These are phyloP conservation scores for Barypeithes pellucidus DNA, from an alignment of 2,888 invertebrate genomes.

Conservation along the genomic window DNA sequence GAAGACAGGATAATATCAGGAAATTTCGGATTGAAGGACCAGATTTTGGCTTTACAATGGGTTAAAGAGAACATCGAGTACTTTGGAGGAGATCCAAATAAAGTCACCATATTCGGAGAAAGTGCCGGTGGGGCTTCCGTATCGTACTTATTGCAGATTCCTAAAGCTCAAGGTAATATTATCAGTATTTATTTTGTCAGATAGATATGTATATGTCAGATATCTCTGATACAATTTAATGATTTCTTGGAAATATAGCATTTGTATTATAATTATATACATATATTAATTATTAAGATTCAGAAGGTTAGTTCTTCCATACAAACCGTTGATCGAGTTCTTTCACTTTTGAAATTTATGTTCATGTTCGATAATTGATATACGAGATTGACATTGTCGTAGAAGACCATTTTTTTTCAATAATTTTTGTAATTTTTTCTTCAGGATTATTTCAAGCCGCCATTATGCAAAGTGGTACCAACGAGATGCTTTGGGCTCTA, in stretches of 20 bases:
- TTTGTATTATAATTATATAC: too few species aligned
- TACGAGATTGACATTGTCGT: too few species aligned
- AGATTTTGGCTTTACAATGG: constrained; percentile 45
- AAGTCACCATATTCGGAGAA: constrained; percentile 47
- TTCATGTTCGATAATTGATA: too few species aligned
- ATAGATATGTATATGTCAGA: too few species aligned
- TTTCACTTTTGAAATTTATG: too few species aligned
- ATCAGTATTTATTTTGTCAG: too few species aligned
- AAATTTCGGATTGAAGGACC: constrained; percentile 47
- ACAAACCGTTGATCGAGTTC: too few species aligned
- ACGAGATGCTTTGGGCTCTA: constrained; percentile 37
- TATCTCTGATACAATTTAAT: too few species aligned
- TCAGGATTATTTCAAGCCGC: constrained; percentile 38
- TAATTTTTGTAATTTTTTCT: background rate
- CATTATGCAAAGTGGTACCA: constrained; percentile 43
- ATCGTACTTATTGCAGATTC: constrained; percentile 43
- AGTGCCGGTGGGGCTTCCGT: constrained; percentile 48
- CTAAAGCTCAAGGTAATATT: constrained; percentile 40
- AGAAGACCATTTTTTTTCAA: background rate
- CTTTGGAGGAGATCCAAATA: constrained; percentile 46
- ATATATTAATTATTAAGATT: too few species aligned
- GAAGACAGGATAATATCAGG: constrained; percentile 34
- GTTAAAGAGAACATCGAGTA: constrained; percentile 35
- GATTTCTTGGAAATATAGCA: too few species aligned
- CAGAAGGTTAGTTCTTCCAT: too few species aligned